Evolutionary conservation across 2,888 invertebrate species (phyloP).

Genomic region (Sesia apiformis): DNA sequence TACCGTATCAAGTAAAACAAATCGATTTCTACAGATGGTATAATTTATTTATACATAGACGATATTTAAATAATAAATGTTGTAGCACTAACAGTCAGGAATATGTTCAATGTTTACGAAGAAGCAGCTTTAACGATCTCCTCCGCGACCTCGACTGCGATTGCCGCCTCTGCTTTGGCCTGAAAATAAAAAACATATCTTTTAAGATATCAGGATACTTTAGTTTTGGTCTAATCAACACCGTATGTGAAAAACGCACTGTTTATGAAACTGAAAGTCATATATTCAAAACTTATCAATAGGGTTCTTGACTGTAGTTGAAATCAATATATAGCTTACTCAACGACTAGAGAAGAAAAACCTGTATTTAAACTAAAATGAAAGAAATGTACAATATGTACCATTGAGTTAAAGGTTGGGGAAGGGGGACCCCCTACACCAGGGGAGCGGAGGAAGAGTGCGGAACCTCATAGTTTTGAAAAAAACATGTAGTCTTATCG

Average conservation of each 20-base stretch:
- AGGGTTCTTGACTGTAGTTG: too few species aligned
- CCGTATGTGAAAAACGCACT: not conserved
- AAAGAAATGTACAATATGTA: too few species aligned
- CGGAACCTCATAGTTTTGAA: too few species aligned
- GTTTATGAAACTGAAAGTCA: too few species aligned
- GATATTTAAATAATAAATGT: conserved; percentile 38
- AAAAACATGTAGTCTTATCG: too few species aligned
- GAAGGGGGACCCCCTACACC: too few species aligned
- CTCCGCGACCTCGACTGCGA: conserved; percentile 95
- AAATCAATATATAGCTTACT: too few species aligned
- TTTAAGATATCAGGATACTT: not conserved
- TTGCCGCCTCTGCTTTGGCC: conserved; percentile 91
- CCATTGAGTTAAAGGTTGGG: too few species aligned
- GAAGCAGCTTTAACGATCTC: conserved; percentile 90
- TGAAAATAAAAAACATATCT: conserved; percentile 33
- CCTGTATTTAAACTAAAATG: too few species aligned
- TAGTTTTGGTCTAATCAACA: not conserved
- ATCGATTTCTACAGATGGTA: conserved; percentile 30
- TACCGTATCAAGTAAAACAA: not conserved
- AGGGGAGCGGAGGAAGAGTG: too few species aligned
- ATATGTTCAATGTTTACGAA: conserved; percentile 26
- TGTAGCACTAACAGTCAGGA: conserved; percentile 34
- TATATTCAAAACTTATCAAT: too few species aligned
- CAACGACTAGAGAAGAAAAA: too few species aligned
- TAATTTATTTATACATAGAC: conserved; percentile 42